Evolutionary conservation across 2,888 invertebrate species (phyloP).

Genomic region (Drosophila nr. fundita): DNA sequence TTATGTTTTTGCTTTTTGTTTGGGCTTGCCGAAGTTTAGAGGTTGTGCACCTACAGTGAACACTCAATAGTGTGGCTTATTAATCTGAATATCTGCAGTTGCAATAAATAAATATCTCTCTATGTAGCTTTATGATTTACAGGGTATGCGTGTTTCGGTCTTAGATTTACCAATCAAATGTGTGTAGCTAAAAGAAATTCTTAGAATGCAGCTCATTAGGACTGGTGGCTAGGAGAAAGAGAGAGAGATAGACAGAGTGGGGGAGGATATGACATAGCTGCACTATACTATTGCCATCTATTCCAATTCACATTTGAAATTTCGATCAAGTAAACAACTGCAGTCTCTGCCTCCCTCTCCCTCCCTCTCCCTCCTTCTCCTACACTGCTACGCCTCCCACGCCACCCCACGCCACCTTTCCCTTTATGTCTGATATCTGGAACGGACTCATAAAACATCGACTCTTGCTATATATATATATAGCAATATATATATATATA

Average conservation of each 20-base stretch:
- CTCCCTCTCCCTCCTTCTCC: too few species aligned
- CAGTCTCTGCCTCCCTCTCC: background rate
- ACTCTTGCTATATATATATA: constrained; percentile 3
- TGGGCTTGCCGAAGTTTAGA: background rate
- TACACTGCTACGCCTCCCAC: background rate
- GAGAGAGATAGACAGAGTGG: background rate
- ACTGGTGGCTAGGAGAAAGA: background rate
- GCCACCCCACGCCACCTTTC: background rate
- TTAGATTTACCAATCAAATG: background rate
- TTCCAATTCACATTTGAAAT: constrained; percentile 15
- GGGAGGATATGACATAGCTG: background rate
- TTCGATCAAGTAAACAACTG: constrained; percentile 36
- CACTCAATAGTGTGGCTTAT: background rate
- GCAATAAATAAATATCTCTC: background rate
- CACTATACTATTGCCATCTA: background rate
- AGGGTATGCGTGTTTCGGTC: constrained; percentile 8
- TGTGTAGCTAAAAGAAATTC: background rate
- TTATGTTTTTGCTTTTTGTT: background rate
- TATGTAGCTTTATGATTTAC: background rate
- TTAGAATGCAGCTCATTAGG: constrained; percentile 3
- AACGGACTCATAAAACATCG: constrained; percentile 11
- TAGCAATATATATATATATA: background rate
- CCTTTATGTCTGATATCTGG: background rate
- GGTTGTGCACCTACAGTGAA: background rate
- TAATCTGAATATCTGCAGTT: background rate